These are phyloP conservation scores for Zaprionus nigranus DNA, from an alignment of 1,140 invertebrate species.

Conservation along the genomic window DNA sequence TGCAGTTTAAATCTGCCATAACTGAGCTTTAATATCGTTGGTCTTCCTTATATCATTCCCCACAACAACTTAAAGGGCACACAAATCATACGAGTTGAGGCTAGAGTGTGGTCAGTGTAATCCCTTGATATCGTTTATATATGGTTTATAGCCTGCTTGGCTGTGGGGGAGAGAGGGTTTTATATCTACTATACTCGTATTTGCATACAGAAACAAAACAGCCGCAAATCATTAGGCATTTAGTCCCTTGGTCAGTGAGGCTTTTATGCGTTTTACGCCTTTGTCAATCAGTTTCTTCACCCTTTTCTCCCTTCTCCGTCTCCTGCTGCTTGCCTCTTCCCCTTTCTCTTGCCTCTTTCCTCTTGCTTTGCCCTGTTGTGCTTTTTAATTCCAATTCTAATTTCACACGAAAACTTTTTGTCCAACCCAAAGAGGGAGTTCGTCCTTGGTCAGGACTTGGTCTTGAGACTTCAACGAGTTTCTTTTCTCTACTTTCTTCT, in stretches of 20 bases:
- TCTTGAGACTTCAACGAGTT: background rate
- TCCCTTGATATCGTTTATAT: constrained; percentile 1
- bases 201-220: constrained; percentile 7
- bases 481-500: background rate
- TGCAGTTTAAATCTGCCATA: background rate
- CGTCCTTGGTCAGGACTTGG: background rate
- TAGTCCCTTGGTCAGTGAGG: constrained; percentile 5
- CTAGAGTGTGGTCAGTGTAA: background rate
- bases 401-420: constrained; percentile 76
- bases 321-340: background rate
- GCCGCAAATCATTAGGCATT: constrained; percentile 29
- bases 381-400: constrained; percentile 76
- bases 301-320: background rate
- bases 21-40: background rate
- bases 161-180: background rate
- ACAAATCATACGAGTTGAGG: background rate
- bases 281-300: constrained; percentile 1
- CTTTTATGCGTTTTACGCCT: constrained; percentile 3
- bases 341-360: background rate
- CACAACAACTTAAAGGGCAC: background rate
- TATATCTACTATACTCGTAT: background rate
- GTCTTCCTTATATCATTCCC: background rate
- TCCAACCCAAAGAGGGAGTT: constrained; percentile 19
- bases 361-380: constrained; percentile 40
- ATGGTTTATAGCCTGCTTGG: background rate